Evolutionary conservation across 2,888 invertebrate genomes (phyloP).

Genomic region (Plusia festucae): DNA sequence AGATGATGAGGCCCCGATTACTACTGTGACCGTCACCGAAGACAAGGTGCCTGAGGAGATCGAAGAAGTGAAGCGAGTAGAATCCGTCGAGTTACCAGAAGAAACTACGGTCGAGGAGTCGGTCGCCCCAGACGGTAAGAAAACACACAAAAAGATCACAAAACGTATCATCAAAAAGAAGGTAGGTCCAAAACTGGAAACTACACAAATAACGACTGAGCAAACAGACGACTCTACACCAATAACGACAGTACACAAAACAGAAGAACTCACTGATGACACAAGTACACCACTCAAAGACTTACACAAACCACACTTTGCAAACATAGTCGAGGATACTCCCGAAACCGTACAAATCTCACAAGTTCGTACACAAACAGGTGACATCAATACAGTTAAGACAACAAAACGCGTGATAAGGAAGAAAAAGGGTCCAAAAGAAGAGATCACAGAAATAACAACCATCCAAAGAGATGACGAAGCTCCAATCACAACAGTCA

Average conservation of each 20-base stretch:
- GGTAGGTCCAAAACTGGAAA: background rate
- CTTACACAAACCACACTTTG: background rate
- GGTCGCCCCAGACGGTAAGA: conserved; percentile 25
- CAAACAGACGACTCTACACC: background rate
- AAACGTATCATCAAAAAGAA: too few species aligned
- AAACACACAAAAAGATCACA: background rate
- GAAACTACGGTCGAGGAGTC: conserved; percentile 13
- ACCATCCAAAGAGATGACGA: conserved; percentile 72
- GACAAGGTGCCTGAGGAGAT: conserved; percentile 18
- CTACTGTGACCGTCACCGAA: conserved; percentile 25
- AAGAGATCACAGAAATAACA: conserved; percentile 37
- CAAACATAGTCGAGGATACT: background rate
- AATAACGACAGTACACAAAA: background rate
- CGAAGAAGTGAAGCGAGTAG: background rate
- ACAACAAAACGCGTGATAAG: conserved; percentile 10
- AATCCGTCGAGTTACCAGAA: conserved; percentile 20
- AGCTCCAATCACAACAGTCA: conserved; percentile 63
- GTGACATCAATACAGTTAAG: background rate
- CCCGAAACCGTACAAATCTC: conserved; percentile 63
- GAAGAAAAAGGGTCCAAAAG: conserved; percentile 18
- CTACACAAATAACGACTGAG: background rate
- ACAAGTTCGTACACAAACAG: conserved; percentile 15
- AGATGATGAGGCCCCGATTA: conserved; percentile 56
- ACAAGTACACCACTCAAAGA: conserved; percentile 20
- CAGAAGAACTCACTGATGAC: conserved; percentile 6